A percentile compares a stretch with the other conserved stretches of the same genome.
Conservation (phyloP, 2,113 vertebrate genomes). For the Plestiodon gilberti region DNA sequence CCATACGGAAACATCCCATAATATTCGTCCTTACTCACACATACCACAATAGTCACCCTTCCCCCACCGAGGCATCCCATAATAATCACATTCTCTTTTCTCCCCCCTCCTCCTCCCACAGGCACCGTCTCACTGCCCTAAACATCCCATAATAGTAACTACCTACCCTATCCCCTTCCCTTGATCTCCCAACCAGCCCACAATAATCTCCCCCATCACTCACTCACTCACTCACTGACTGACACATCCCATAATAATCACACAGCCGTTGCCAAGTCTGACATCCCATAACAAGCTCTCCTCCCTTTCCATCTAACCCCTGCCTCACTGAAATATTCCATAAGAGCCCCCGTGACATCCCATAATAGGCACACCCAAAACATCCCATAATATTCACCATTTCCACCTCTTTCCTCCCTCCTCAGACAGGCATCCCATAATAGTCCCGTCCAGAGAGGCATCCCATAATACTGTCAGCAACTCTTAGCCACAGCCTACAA, state of each 20-base stretch:
- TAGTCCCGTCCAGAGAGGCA: slow-evolving; percentile 75
- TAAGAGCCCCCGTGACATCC: slow-evolving; percentile 65
- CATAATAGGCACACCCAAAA: slow-evolving; percentile 51
- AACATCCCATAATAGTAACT: slow-evolving; percentile 70
- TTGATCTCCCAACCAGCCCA: slow-evolving; percentile 26
- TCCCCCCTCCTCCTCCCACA: slow-evolving; percentile 1
- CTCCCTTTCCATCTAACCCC: background rate
- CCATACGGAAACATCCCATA: slow-evolving; percentile 30
- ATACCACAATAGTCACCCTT: slow-evolving; percentile 27
- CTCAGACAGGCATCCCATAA: slow-evolving; percentile 66
- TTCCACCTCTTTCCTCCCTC: background rate
- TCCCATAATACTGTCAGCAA: slow-evolving; percentile 79
- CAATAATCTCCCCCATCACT: slow-evolving; percentile 25
- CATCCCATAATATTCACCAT: slow-evolving; percentile 53
- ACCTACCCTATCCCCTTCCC: slow-evolving; percentile 40
- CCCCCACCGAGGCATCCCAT: slow-evolving; percentile 25
- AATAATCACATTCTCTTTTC: slow-evolving; percentile 21
- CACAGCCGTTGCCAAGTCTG: background rate
- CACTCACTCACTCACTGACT: background rate
- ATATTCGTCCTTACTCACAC: slow-evolving; percentile 34
- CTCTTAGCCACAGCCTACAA: slow-evolving; percentile 66
- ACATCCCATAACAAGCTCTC: background rate
- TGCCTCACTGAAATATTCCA: background rate
- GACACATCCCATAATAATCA: background rate
- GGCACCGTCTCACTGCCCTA: slow-evolving; percentile 1